These are phyloP conservation scores for Tragelaphus scriptus DNA, from an alignment of 2,113 vertebrate species.

Conservation along the genomic window DNA sequence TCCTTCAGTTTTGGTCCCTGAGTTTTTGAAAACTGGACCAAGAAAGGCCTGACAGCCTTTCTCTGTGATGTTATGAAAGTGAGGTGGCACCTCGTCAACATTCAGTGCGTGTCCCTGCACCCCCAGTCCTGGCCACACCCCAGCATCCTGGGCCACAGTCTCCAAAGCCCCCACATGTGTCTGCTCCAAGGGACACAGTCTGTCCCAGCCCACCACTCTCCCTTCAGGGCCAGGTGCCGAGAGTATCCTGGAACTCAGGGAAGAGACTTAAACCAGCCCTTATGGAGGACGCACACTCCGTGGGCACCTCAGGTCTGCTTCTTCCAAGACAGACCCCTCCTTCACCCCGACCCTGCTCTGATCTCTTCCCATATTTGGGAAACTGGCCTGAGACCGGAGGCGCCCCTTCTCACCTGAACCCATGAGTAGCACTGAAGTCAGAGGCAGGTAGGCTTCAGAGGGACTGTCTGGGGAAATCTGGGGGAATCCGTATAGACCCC, in stretches of 20 bases:
- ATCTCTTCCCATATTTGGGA: neutral
- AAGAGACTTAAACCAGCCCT: neutral
- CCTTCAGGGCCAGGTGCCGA: neutral
- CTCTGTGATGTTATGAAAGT: neutral
- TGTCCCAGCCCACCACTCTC: neutral
- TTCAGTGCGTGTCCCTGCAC: neutral
- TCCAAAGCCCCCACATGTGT: rapidly evolving
- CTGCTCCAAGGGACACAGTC: neutral
- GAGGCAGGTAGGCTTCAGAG: neutral
- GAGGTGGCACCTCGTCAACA: neutral
- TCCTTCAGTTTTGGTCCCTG: neutral
- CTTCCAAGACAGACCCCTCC: neutral
- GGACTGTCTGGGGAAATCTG: neutral
- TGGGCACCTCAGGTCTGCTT: neutral
- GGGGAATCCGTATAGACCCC: neutral
- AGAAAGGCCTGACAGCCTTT: neutral
- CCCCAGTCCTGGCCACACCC: neutral
- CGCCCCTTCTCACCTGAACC: no score
- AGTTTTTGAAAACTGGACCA: neutral
- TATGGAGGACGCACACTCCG: rapidly evolving
- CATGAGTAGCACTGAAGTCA: neutral
- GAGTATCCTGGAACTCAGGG: neutral
- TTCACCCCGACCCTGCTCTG: neutral
- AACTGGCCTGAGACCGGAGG: neutral
- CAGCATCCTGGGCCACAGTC: neutral